phyloP scores from a whole-genome alignment of 1,140 invertebrate species.

The Cataglyphis hispanica region DNA sequence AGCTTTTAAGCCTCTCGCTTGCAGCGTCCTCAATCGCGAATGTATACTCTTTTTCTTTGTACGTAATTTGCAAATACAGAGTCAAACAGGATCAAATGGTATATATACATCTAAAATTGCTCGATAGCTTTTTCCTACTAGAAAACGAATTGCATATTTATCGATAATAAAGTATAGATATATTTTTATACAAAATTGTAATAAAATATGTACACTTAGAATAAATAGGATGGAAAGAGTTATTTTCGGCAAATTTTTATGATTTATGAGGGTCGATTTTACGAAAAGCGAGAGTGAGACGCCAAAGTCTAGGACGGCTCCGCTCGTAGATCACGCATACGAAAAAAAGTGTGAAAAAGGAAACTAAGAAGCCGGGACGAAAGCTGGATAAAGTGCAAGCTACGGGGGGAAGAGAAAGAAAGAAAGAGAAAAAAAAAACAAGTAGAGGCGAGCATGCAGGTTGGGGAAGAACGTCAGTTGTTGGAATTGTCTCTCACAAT shows the following conservation, averaged over 20 bases:
- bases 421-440: slow-evolving; percentile 8
- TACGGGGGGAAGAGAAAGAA: slow-evolving; percentile 14
- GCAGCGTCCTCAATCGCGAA: not conserved
- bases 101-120: not conserved
- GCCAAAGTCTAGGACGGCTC: slow-evolving; percentile 53
- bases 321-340: slow-evolving; percentile 65
- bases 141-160: not conserved
- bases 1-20: not conserved
- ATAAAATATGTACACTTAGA: not conserved
- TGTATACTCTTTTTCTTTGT: not conserved
- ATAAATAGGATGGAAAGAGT: not conserved
- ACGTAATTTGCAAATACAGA: slow-evolving; percentile 23
- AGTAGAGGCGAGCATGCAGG: slow-evolving; percentile 40
- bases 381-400: slow-evolving; percentile 51
- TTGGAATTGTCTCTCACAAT: slow-evolving; percentile 79
- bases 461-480: slow-evolving; percentile 65
- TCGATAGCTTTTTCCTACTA: not conserved
- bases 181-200: no score
- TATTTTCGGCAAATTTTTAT: slow-evolving; percentile 39
- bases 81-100: no score
- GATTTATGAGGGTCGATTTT: slow-evolving; percentile 48
- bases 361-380: slow-evolving; percentile 22
- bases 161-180: no score
- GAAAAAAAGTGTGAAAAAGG: slow-evolving; percentile 19
- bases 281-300: slow-evolving; percentile 57